Conservation (phyloP, 2,113 vertebrate species). For the Malurus alboscapulatus region DNA sequence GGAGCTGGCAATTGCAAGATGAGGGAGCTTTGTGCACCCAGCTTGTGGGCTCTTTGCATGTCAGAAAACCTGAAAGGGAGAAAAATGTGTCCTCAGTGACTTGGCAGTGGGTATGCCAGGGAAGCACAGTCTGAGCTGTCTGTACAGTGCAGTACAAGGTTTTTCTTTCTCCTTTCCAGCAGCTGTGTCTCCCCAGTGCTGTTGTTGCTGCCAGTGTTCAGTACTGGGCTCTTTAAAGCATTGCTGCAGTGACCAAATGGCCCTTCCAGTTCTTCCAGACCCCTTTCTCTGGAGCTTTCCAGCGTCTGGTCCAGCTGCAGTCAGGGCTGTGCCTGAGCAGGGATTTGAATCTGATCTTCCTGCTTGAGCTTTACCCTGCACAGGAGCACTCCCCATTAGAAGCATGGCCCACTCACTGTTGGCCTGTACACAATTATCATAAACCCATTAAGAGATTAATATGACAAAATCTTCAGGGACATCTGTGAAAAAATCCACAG, state of each 20-base stretch:
- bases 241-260: not conserved
- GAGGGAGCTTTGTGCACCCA: not conserved
- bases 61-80: not conserved
- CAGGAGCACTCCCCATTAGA: not conserved
- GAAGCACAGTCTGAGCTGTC: rapidly evolving
- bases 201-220: not conserved
- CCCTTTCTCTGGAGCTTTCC: not conserved
- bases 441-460: slow-evolving; percentile 56
- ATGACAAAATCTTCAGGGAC: not conserved
- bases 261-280: not conserved
- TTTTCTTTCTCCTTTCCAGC: not conserved
- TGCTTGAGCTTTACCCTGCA: not conserved
- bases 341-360: not conserved
- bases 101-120: not conserved
- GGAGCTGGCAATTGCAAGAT: not conserved
- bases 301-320: not conserved
- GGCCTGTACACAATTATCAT: not conserved
- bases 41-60: not conserved
- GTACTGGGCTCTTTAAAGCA: not conserved
- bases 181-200: not conserved
- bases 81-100: not conserved
- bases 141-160: not conserved
- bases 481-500: not conserved
- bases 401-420: not conserved
- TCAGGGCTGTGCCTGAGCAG: not conserved